phyloP scores from a whole-genome alignment of 2,113 vertebrate species.

The Vanacampus margaritifer region DNA sequence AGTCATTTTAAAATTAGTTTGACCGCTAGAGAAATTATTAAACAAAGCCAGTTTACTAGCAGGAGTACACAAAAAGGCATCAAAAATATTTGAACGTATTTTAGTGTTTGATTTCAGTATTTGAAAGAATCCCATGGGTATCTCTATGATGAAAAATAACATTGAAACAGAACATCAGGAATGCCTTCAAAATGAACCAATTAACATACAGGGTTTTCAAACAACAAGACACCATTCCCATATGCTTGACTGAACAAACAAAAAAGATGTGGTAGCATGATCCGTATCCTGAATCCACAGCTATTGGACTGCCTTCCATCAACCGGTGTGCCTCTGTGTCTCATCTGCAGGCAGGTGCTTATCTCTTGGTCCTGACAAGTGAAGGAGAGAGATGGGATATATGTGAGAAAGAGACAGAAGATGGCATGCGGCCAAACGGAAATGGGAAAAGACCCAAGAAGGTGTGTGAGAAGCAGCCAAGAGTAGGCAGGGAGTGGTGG shows the following conservation, averaged over 20 bases:
- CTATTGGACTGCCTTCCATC: constrained; percentile 35
- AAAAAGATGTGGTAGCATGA: constrained; percentile 21
- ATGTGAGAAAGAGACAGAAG: constrained; percentile 9
- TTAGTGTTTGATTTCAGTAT: too few species aligned
- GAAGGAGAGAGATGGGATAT: constrained; percentile 49
- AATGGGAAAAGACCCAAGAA: not conserved
- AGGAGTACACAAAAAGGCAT: too few species aligned
- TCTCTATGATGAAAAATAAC: not conserved
- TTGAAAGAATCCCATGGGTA: too few species aligned
- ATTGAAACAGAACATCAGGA: not conserved
- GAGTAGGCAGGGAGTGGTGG: not conserved
- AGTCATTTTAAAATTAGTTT: too few species aligned
- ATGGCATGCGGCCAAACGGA: not conserved
- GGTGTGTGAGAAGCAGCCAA: constrained; percentile 6
- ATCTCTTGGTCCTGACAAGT: constrained; percentile 38
- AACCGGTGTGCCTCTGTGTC: constrained; percentile 17
- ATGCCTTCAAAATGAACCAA: not conserved
- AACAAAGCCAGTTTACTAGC: too few species aligned
- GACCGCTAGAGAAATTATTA: too few species aligned
- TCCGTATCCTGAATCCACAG: constrained; percentile 41
- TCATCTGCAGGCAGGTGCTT: constrained; percentile 58
- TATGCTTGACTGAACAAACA: not conserved
- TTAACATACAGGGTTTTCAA: not conserved
- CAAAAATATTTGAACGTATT: too few species aligned
- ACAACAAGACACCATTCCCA: not conserved